These are phyloP conservation scores for Pogonophryne albipinna DNA, from an alignment of 2,797 vertebrate species.

Conservation along the genomic window DNA sequence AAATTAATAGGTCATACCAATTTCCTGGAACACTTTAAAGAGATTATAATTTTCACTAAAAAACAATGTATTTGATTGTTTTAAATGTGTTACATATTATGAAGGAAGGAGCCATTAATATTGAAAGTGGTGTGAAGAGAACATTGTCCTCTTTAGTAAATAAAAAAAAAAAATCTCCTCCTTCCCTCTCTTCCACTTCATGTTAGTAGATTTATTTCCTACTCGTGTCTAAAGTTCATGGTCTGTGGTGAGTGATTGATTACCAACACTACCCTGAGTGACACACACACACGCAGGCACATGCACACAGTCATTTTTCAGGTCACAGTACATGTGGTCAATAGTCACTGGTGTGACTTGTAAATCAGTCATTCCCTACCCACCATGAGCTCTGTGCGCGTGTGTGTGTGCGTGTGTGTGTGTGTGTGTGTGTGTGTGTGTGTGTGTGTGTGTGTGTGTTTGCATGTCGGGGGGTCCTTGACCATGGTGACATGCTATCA, in stretches of 20 bases:
- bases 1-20: not conserved
- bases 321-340: constrained; percentile 72
- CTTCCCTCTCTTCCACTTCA: constrained; percentile 30
- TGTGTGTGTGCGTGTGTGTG: not conserved
- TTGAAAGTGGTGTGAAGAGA: constrained; percentile 3
- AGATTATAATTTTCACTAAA: not conserved
- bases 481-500: constrained; percentile 59
- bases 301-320: constrained; percentile 57
- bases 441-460: constrained; percentile 38
- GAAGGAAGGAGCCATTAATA: not conserved
- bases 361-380: constrained; percentile 67
- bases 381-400: constrained; percentile 28
- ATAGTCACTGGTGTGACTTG: constrained; percentile 69
- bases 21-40: not conserved
- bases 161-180: not conserved
- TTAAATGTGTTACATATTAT: not conserved
- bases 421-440: constrained; percentile 15
- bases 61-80: not conserved
- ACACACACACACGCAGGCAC: constrained; percentile 36
- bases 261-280: constrained; percentile 59
- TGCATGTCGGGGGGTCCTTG: constrained; percentile 60
- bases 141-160: not conserved
- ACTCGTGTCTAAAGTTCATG: constrained; percentile 75
- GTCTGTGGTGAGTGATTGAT: constrained; percentile 77
- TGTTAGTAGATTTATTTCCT: constrained; percentile 69